phyloP scores from a whole-genome alignment of 1,140 invertebrate genomes.

The Elymnias hypermnestra region DNA sequence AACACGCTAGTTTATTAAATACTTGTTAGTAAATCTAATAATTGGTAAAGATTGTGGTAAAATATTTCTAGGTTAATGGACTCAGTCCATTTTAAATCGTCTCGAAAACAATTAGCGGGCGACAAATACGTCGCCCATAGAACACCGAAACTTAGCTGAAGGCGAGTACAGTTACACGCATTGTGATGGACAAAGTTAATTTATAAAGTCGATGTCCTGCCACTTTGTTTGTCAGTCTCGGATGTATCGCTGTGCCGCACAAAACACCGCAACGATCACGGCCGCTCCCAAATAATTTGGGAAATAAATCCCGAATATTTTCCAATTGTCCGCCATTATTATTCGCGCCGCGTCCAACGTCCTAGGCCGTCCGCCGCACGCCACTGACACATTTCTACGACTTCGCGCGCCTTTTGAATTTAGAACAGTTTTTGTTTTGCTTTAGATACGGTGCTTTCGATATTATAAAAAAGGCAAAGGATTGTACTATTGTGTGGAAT shows the following conservation, averaged over 20 bases:
- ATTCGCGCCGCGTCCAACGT: constrained; percentile 49
- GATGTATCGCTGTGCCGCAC: constrained; percentile 52
- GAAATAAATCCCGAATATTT: constrained; percentile 55
- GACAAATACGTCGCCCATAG: constrained; percentile 17
- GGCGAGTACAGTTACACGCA: constrained; percentile 49
- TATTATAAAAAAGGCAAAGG: too few species aligned
- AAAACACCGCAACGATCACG: constrained; percentile 38
- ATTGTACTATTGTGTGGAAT: constrained; percentile 34
- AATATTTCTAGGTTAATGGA: constrained; percentile 14
- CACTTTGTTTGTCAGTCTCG: constrained; percentile 55
- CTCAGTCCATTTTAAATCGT: constrained; percentile 12
- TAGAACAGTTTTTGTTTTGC: constrained; percentile 65
- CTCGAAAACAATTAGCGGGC: constrained; percentile 26
- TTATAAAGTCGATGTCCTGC: constrained; percentile 72
- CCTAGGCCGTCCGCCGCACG: constrained; percentile 64
- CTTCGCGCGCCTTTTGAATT: constrained; percentile 68
- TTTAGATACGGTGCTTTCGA: constrained; percentile 48
- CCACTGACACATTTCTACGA: constrained; percentile 71
- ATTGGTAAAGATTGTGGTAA: constrained; percentile 4
- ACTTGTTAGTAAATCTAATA: too few species aligned
- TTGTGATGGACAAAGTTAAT: constrained; percentile 58
- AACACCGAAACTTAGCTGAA: constrained; percentile 33
- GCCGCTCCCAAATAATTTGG: constrained; percentile 52
- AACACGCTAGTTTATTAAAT: too few species aligned
- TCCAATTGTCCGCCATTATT: constrained; percentile 32